A percentile compares a stretch with the other conserved stretches of the same genome.
Conservation (phyloP, 2,797 vertebrate species). For the Sciaenops ocellatus region DNA sequence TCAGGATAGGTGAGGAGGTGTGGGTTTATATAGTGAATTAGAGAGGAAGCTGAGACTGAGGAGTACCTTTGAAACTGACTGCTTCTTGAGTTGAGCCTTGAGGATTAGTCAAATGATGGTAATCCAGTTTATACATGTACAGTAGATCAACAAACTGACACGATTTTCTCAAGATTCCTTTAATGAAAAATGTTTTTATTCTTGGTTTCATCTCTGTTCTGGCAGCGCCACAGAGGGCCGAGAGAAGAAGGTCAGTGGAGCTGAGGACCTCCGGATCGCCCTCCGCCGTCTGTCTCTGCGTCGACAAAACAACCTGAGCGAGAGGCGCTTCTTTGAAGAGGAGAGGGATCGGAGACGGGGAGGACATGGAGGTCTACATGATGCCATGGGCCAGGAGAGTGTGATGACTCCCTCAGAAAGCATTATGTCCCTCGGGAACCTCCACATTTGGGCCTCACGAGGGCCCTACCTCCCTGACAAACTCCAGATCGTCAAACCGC, state of each 20-base stretch:
- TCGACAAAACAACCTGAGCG: constrained; percentile 94
- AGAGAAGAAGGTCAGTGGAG: constrained; percentile 90
- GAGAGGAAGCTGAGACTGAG: neutral
- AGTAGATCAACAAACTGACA: neutral
- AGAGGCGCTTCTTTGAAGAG: constrained; percentile 95
- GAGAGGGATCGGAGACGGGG: constrained; percentile 90
- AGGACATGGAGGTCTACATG: constrained; percentile 86
- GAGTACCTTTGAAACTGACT: neutral
- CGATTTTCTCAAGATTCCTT: neutral
- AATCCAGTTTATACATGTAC: neutral
- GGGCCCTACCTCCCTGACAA: constrained; percentile 97
- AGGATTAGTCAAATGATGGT: neutral
- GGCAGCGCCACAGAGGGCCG: constrained; percentile 73
- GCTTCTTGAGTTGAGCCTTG: neutral
- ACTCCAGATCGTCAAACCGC: constrained; percentile 98
- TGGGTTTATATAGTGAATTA: rapidly evolving
- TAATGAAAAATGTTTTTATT: neutral
- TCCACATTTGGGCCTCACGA: constrained; percentile 92
- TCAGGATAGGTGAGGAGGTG: constrained; percentile 73
- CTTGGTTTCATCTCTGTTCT: neutral
- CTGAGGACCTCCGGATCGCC: constrained; percentile 93
- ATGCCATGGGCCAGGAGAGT: constrained; percentile 83
- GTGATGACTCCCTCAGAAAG: constrained; percentile 92
- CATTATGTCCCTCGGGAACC: constrained; percentile 95
- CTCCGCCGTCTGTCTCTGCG: constrained; percentile 94